Evolutionary conservation across 2,113 vertebrate genomes (phyloP), one percentile per base, ranked within the genome.

Genomic region (Mustela nigripes): DNA sequence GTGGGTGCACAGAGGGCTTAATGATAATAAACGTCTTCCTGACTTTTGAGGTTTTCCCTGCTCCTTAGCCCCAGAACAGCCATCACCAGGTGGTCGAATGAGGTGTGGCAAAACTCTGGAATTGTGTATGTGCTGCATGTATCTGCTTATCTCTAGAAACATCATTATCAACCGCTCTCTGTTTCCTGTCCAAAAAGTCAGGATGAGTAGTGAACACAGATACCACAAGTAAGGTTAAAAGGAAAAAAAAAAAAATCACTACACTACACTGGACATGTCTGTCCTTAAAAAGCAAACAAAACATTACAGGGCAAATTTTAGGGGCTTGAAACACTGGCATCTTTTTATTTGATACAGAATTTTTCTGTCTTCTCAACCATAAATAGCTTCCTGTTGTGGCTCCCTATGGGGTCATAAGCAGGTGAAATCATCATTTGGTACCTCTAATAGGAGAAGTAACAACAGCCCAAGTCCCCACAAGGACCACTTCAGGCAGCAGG

Each of bases 291-390:
- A 74, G n/a, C 48, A 84, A 90, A 96, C 48, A 84, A 90, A 96
- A 96, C 21, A 62, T 39, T 45, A 63, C 1, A 19, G 11, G 18
- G 82, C 69, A 82, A 78, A 16, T 69, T 39, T 14, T 84, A 96
- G 92, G 76, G 73, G n/a, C 28, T 86, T 96, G 50, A 95, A 97
- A 81, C 78, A 56, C 14, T 53, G 48, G 2, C 12, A 31, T 67
- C 24, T 84, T 93, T 95, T 91, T 97, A 53, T 90, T 90, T 86
- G 67, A 45, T 81, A 97, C 74, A 89, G 79, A 79, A 33, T 22
- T 80, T 74, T 89, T 73, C 60, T 45, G 39, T 33, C 96, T 96
- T 96, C 74, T 33, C 16, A n/a, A 48, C 50, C 91, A 95, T 94
- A 87, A 97, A 89, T 33, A 69, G 56, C 33, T 94, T 94, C 69